phyloP scores from a whole-genome alignment of 2,797 vertebrate species.

The Schizopygopsis pylzovi region DNA sequence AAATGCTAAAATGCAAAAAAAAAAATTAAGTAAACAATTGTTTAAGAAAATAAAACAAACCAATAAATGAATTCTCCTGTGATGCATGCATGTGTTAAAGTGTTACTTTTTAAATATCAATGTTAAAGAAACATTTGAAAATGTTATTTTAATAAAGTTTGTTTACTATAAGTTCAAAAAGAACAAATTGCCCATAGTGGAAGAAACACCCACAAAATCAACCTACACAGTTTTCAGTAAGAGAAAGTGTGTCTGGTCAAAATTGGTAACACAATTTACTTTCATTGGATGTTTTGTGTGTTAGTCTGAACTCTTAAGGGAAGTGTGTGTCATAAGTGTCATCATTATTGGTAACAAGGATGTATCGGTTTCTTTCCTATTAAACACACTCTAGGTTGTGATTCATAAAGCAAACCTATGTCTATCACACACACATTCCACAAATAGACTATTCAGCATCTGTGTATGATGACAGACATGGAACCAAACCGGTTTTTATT shows the following conservation, averaged over 20 bases:
- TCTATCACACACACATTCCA: slow-evolving; percentile 2
- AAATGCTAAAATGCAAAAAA: background rate
- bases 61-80: background rate
- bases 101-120: background rate
- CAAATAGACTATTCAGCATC: no score
- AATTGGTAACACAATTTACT: background rate
- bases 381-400: background rate
- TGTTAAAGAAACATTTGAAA: background rate
- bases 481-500: background rate
- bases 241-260: background rate
- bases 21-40: background rate
- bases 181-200: background rate
- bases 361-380: background rate
- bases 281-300: background rate
- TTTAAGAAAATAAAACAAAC: background rate
- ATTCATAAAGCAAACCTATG: background rate
- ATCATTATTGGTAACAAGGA: slow-evolving; percentile 1
- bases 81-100: background rate
- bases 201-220: background rate
- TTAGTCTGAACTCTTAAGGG: background rate
- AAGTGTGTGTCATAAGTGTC: slow-evolving; percentile 26
- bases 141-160: background rate
- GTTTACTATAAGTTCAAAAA: background rate
- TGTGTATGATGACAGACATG: no score
- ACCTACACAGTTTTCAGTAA: background rate